Evolutionary conservation across 2,888 invertebrate genomes (phyloP), one percentile per base, ranked within the genome.

Genomic region (Cyclophora albipunctata): DNA sequence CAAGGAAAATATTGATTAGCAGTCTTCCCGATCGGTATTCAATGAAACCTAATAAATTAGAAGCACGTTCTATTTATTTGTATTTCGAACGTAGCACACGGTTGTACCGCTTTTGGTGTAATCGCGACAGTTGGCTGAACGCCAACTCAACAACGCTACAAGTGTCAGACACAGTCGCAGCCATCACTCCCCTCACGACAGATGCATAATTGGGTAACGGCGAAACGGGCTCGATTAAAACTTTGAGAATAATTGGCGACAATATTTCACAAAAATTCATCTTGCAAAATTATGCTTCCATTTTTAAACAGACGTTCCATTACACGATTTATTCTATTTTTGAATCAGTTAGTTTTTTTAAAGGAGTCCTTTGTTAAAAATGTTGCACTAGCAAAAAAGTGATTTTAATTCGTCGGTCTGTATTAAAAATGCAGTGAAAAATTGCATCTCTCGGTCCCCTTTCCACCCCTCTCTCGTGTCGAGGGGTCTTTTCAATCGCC

Each of bases 61-160:
- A 5, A 37, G 37, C 37, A 37, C 5, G 4, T 37, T 5, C 4
- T 37, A 37, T 37, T 5, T 37, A 37, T 37, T 37, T 37, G 37
- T 37, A 37, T 5, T 5, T 1, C 20, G 20, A 20, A 20, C 37
- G 4, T 5, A 5, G 37, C 37, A 2, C 37, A 37, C 37, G 37
- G 5, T 5, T 5, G 37, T 37, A 37, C 37, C 59, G 59, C 67
- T 60, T 55, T 64, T 60, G 60, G 49, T 58, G 62, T 62, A 54
- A 64, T 60, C 54, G 59, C 60, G 59, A 55, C 66, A 63, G 63
- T 77, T 85, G 85, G 86, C 64, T 53, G 59, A 46, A 45, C 67
- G 84, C 85, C 86, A 87, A 78, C 69, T 68, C 68, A 69, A 56
- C 64, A 60, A 64, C 69, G 81, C 84, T 76, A 85, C 86, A 85